phyloP scores from a whole-genome alignment of 2,113 vertebrate genomes.

The Alces alces region DNA sequence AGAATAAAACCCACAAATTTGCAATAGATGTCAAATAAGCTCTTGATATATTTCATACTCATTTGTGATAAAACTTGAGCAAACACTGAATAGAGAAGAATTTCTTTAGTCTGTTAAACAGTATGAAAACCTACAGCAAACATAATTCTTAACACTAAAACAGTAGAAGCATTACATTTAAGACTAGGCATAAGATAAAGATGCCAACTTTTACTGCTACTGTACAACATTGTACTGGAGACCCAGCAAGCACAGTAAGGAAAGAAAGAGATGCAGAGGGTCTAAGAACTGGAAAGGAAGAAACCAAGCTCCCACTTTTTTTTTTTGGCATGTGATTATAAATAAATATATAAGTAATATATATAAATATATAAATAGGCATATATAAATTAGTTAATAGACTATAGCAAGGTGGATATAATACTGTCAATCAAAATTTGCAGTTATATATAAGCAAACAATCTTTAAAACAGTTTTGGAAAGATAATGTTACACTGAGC shows the following conservation, averaged over 20 bases:
- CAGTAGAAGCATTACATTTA: background rate
- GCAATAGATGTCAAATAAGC: background rate
- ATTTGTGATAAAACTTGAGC: background rate
- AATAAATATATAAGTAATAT: background rate
- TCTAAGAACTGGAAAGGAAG: background rate
- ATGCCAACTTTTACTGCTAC: background rate
- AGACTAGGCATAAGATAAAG: background rate
- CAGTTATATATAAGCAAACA: background rate
- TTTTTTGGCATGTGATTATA: background rate
- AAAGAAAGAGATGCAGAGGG: background rate
- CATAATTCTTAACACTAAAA: background rate
- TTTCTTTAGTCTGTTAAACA: slow-evolving; percentile 5
- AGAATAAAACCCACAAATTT: background rate
- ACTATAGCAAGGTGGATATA: background rate
- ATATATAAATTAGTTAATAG: background rate
- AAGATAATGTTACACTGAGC: background rate
- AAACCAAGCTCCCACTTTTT: background rate
- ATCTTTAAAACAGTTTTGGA: slow-evolving; percentile 7
- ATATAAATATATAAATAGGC: background rate
- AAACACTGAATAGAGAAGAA: background rate
- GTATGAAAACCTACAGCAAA: background rate
- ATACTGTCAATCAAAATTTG: background rate
- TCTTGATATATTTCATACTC: background rate
- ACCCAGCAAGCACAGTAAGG: background rate
- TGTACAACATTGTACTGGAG: background rate